Conservation (phyloP, 1,140 invertebrate genomes). For the Drosophila arawakana region DNA sequence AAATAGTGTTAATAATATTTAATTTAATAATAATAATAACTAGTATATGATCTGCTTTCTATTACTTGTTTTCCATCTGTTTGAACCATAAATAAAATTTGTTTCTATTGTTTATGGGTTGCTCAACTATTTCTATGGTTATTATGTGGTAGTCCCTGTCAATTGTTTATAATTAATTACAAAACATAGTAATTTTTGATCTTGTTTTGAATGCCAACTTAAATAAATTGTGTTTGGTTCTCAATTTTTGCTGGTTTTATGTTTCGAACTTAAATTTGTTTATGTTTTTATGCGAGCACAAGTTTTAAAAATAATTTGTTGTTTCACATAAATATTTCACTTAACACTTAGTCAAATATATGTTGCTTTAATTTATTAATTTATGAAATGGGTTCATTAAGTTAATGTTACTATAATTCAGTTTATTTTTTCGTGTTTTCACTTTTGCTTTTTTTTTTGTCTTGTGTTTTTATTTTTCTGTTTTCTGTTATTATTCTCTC, state of each 20-base stretch:
- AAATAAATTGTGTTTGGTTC: constrained; percentile 1
- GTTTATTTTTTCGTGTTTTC: constrained; percentile 63
- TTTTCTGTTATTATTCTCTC: constrained; percentile 16
- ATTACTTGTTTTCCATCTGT: no score
- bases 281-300: constrained; percentile 56
- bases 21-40: constrained; percentile 43
- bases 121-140: constrained; percentile 73
- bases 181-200: constrained; percentile 31
- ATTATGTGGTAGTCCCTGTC: constrained; percentile 82
- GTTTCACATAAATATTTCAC: constrained; percentile 25
- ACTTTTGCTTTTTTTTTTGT: constrained; percentile 72
- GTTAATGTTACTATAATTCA: constrained; percentile 76
- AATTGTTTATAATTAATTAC: constrained; percentile 75
- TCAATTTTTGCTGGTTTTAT: background rate
- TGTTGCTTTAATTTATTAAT: constrained; percentile 38
- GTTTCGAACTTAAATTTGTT: constrained; percentile 42
- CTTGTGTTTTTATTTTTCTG: constrained; percentile 25
- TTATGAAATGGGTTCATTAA: constrained; percentile 43
- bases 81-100: constrained; percentile 57
- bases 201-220: no score
- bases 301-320: constrained; percentile 68
- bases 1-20: constrained; percentile 39
- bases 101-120: constrained; percentile 63
- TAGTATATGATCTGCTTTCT: background rate
- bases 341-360: constrained; percentile 72